Base-by-base conservation (phyloP, 2,888 invertebrate genomes). In the Lordiphosa andalusiaca region DNA sequence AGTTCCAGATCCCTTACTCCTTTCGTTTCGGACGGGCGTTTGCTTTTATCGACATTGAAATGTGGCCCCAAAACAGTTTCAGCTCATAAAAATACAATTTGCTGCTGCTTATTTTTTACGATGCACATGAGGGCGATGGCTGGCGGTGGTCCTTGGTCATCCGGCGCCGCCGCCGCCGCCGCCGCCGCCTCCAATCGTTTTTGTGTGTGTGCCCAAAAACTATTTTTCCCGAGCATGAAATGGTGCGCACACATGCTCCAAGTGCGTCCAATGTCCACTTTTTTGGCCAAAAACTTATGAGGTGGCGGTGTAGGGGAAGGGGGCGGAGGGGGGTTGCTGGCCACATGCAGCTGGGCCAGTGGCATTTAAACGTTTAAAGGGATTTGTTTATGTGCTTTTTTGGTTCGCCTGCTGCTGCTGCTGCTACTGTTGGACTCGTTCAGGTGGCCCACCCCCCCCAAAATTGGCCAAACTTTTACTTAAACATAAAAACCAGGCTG, bases 61-160 rank as follows among this genome's bases (percentile, higher is more conserved):
- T 85, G 85, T 81, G 86, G 78, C 87, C 86, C 77, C 86, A 73
- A 85, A 86, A 86, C 85, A 86, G 85, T 86, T 86, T 85, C 77
- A 81, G 85, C 85, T 86, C 87, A 87, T 87, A 87, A 87, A 86
- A 87, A 86, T 86, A 86, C 87, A 85, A 87, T 87, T 87, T 87
- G 84, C 86, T 78, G 84, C 86, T 86, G 85, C 84, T 87, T 84
- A 83, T 81, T 81, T 81, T 81, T 81, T 83, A 80, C 81, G 83
- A 80, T 83, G 80, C 80, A 83, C 80, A 80, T 76, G 80, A 78
- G 78, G 83, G 80, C 75, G 82, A 77, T 74, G 78, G 50, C 58
- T 56, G 69, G 55, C 52, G 38, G 62, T 6, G 44, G 41, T 40
- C 16, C 47, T 49, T 37, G 61, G 21, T 44, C 6, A 39, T 49